These are phyloP conservation scores for Styela plicata DNA, from an alignment of 23 tunicate species.

Conservation along the genomic window DNA sequence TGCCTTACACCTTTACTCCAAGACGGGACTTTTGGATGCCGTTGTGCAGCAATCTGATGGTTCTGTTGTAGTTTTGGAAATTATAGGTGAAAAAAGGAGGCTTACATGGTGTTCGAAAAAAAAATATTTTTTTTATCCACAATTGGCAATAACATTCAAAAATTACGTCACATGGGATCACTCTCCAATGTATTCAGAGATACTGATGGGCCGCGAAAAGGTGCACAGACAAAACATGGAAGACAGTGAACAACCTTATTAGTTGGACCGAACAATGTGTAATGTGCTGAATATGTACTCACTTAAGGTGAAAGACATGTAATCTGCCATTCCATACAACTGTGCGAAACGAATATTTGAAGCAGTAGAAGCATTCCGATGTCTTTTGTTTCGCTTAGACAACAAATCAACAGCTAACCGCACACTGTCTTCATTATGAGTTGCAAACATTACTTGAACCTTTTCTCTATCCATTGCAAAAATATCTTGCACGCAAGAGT, in stretches of 20 bases:
- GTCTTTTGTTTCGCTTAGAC: not conserved
- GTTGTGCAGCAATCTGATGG: no score
- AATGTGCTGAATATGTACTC: not conserved
- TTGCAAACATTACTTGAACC: slow-evolving; percentile 38
- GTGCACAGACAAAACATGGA: no score
- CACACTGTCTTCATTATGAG: slow-evolving; percentile 54
- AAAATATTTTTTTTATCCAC: no score
- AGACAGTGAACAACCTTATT: not conserved
- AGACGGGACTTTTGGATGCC: no score
- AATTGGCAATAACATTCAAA: no score
- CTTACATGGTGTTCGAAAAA: no score
- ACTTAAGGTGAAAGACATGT: slow-evolving; percentile 55
- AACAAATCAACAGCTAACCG: slow-evolving; percentile 5
- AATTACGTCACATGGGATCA: no score
- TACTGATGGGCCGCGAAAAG: no score
- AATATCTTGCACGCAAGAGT: slow-evolving; percentile 6
- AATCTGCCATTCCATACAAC: slow-evolving; percentile 59
- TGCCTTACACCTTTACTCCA: no score
- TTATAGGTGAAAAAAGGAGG: no score
- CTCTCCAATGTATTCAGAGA: no score
- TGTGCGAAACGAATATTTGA: slow-evolving; percentile 46
- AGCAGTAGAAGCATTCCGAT: not conserved
- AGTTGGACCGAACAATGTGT: not conserved
- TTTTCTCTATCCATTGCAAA: not conserved
- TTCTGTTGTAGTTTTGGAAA: no score